Conservation (phyloP, 2,797 vertebrate genomes). For the Epinephelus malabaricus region DNA sequence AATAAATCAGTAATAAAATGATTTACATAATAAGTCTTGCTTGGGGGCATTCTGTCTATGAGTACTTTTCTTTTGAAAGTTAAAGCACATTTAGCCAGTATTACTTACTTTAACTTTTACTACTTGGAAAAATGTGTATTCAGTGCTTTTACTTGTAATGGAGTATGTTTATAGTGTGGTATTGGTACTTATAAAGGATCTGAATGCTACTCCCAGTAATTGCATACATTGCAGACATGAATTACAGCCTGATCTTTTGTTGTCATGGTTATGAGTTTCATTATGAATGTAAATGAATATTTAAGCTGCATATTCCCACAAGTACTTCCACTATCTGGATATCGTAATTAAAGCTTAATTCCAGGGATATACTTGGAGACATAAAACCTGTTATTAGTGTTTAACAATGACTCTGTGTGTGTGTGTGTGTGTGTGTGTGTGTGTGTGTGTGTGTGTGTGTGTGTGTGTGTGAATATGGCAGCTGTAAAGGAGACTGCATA, state of each 20-base stretch:
- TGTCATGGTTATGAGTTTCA: slow-evolving; percentile 12
- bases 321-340: not conserved
- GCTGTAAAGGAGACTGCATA: slow-evolving; percentile 24
- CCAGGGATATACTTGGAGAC: not conserved
- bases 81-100: not conserved
- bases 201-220: not conserved
- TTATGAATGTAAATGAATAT: slow-evolving; percentile 13
- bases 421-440: too few relatives aligned
- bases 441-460: too few relatives aligned
- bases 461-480: slow-evolving; percentile 1
- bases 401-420: not conserved
- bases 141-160: not conserved
- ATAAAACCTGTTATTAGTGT: not conserved
- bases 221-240: not conserved
- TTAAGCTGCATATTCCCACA: slow-evolving; percentile 6
- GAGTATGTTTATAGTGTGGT: not conserved
- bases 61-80: too few relatives aligned
- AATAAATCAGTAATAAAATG: not conserved
- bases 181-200: not conserved
- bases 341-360: not conserved
- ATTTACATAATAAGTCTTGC: not conserved
- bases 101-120: not conserved
- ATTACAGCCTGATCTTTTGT: slow-evolving; percentile 8
- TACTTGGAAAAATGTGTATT: not conserved
- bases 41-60: not conserved